These are phyloP conservation scores for Cosmia pyralina DNA, from an alignment of 2,888 invertebrate species.

Conservation along the genomic window DNA sequence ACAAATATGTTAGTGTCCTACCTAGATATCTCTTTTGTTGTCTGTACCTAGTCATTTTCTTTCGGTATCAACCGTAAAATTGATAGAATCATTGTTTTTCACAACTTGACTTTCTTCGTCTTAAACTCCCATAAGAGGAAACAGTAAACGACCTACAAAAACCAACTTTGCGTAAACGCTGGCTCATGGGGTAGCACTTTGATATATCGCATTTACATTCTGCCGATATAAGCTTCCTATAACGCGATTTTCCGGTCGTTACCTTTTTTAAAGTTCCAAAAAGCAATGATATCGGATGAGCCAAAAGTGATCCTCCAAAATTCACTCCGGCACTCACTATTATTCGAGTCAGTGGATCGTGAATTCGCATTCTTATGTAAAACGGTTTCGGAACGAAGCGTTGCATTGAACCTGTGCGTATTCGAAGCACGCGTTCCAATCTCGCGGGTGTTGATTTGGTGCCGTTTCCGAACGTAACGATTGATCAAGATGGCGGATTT, in stretches of 20 bases:
- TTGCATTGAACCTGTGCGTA: slow-evolving; percentile 76
- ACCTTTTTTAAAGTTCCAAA: slow-evolving; percentile 72
- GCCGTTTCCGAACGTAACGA: slow-evolving; percentile 75
- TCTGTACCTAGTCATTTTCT: too few species aligned
- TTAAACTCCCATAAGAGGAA: slow-evolving; percentile 8
- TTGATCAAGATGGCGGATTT: slow-evolving; percentile 80
- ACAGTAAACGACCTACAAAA: slow-evolving; percentile 46
- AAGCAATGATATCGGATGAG: slow-evolving; percentile 65
- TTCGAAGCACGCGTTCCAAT: slow-evolving; percentile 85
- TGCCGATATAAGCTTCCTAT: slow-evolving; percentile 53
- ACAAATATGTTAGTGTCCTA: too few species aligned
- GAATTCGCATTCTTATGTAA: slow-evolving; percentile 86
- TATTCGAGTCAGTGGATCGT: slow-evolving; percentile 85
- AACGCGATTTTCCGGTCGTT: slow-evolving; percentile 80
- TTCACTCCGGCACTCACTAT: slow-evolving; percentile 81
- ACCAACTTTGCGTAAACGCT: slow-evolving; percentile 41
- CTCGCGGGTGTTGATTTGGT: slow-evolving; percentile 82
- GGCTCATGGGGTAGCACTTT: slow-evolving; percentile 45
- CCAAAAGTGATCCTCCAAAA: slow-evolving; percentile 72
- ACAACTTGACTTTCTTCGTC: background rate
- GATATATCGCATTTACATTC: slow-evolving; percentile 60
- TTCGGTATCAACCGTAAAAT: too few species aligned
- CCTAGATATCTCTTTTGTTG: too few species aligned
- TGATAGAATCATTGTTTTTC: too few species aligned
- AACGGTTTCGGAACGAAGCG: slow-evolving; percentile 74